A percentile compares a stretch with the other conserved stretches of the same genome.
Evolutionary conservation across 2,888 invertebrate genomes (phyloP).

Genomic region (Acrocera orbiculus): DNA sequence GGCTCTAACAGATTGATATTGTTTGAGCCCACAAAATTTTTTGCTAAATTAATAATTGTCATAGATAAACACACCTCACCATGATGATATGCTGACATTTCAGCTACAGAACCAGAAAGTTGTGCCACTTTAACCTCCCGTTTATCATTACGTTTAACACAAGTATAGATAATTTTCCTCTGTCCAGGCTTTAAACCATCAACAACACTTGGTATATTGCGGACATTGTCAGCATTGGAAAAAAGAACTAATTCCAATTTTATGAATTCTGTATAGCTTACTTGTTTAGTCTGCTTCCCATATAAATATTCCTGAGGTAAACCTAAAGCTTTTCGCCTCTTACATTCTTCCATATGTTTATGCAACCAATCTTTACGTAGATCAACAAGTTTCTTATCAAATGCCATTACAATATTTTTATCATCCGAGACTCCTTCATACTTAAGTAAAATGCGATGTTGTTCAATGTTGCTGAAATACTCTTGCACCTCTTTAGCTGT

Average conservation of each 20-base stretch:
- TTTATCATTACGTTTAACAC: constrained; percentile 91
- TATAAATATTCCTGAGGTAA: constrained; percentile 80
- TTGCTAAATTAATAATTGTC: constrained; percentile 93
- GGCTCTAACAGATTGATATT: constrained; percentile 92
- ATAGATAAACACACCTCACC: constrained; percentile 87
- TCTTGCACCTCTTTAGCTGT: constrained; percentile 97
- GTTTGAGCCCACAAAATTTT: constrained; percentile 96
- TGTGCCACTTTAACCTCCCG: constrained; percentile 94
- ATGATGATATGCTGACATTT: constrained; percentile 96
- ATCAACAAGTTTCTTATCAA: constrained; percentile 87
- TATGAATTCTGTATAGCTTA: constrained; percentile 80
- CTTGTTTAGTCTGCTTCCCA: constrained; percentile 65
- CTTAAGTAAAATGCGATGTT: constrained; percentile 79
- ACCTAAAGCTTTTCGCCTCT: constrained; percentile 65
- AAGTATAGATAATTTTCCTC: constrained; percentile 85
- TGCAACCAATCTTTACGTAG: constrained; percentile 95
- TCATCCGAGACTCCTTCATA: constrained; percentile 82
- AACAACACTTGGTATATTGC: constrained; percentile 42
- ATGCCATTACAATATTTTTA: constrained; percentile 84
- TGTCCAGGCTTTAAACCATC: constrained; percentile 97
- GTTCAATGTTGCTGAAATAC: constrained; percentile 89
- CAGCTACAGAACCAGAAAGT: constrained; percentile 92
- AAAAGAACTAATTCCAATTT: constrained; percentile 91
- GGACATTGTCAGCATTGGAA: constrained; percentile 87
- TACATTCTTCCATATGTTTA: constrained; percentile 85